These are phyloP conservation scores for Mongoloraphidia duomilia DNA, from an alignment of 2,888 invertebrate genomes.

Conservation along the genomic window DNA sequence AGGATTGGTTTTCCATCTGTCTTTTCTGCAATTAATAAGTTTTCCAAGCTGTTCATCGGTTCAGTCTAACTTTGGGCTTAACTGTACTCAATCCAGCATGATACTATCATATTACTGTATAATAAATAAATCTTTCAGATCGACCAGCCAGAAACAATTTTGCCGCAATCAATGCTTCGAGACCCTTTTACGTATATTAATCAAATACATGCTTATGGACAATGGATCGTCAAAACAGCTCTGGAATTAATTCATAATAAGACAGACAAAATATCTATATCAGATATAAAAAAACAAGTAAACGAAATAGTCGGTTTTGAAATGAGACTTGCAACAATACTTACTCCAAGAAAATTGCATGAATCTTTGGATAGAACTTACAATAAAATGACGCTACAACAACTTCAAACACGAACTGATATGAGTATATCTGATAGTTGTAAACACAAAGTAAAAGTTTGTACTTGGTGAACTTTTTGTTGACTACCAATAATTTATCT, in stretches of 20 bases:
- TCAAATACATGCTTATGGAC: conserved; percentile 18
- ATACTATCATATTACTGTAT: too few relatives aligned
- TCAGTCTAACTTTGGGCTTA: too few relatives aligned
- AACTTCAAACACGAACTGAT: conserved; percentile 28
- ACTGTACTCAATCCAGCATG: too few relatives aligned
- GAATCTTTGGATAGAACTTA: conserved; percentile 22
- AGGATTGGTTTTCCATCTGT: too few relatives aligned
- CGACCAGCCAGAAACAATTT: conserved; percentile 20
- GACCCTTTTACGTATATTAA: conserved; percentile 17
- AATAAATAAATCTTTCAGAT: conserved; percentile 11
- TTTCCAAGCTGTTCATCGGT: too few relatives aligned
- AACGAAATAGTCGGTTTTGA: background rate
- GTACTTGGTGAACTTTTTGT: too few relatives aligned
- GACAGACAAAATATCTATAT: background rate
- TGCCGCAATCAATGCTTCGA: conserved; percentile 21
- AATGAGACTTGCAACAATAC: background rate
- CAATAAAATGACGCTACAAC: conserved; percentile 19
- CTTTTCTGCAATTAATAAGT: too few relatives aligned
- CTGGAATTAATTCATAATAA: background rate
- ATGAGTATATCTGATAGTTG: conserved; percentile 21
- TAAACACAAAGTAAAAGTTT: background rate
- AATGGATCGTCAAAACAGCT: conserved; percentile 6
- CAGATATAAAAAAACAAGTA: background rate
- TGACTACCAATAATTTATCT: too few relatives aligned
- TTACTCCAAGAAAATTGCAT: conserved; percentile 18